These are phyloP conservation scores for Pocillopora verrucosa DNA, from an alignment of 64 coral and sea anemone species.

Conservation along the genomic window DNA sequence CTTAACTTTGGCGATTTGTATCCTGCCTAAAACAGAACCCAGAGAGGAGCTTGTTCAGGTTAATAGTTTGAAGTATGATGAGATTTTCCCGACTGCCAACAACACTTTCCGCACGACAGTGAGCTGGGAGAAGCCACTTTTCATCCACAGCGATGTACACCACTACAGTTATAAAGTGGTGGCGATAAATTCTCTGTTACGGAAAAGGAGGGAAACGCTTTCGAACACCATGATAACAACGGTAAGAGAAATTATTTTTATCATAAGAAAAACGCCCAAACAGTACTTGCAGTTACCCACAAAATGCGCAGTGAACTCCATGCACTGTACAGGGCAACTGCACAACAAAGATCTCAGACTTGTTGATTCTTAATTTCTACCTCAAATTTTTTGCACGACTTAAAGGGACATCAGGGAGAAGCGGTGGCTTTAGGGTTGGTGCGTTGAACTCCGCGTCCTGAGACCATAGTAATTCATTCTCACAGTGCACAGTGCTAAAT, in stretches of 20 bases:
- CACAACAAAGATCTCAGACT: no score
- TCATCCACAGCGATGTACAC: conserved; percentile 44
- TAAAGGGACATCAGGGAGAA: no score
- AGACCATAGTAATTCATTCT: no score
- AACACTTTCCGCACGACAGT: conserved; percentile 16
- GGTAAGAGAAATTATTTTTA: not conserved
- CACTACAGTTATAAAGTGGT: conserved; percentile 16
- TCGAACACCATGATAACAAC: not conserved
- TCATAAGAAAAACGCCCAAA: no score
- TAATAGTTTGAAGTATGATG: not conserved
- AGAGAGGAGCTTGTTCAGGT: conserved; percentile 32
- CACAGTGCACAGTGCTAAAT: no score
- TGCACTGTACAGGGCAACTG: no score
- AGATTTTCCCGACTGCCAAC: not conserved
- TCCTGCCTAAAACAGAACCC: not conserved
- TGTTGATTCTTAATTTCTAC: no score
- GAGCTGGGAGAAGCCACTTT: conserved; percentile 32
- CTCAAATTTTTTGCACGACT: no score
- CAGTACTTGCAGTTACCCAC: no score
- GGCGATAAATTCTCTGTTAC: not conserved
- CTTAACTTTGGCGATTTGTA: not conserved
- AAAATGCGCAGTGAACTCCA: no score
- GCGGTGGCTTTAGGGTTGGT: no score
- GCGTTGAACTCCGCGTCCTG: no score
- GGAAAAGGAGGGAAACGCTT: not conserved